Conservation (phyloP, 2,113 vertebrate species). For the Scortum barcoo region DNA sequence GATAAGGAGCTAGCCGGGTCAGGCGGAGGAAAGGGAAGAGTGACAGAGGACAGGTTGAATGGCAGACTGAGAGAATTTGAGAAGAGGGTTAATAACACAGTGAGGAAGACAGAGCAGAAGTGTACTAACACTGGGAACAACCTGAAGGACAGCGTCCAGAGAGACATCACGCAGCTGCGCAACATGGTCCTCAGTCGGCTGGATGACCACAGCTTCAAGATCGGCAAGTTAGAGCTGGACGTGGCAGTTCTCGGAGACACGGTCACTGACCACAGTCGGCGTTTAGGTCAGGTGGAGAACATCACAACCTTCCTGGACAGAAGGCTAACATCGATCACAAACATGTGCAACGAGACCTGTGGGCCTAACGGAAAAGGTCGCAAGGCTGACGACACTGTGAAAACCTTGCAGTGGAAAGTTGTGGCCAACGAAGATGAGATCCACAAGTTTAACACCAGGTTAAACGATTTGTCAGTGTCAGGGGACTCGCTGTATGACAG, state of each 20-base stretch:
- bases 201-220: slow-evolving; percentile 79
- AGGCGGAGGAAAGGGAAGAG: slow-evolving; percentile 63
- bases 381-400: slow-evolving; percentile 79
- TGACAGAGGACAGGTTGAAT: slow-evolving; percentile 83
- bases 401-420: slow-evolving; percentile 85
- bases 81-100: slow-evolving; percentile 86
- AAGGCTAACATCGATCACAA: slow-evolving; percentile 75
- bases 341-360: slow-evolving; percentile 86
- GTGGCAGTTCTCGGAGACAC: slow-evolving; percentile 79
- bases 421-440: slow-evolving; percentile 85
- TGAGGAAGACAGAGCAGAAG: slow-evolving; percentile 84
- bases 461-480: slow-evolving; percentile 84
- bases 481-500: slow-evolving; percentile 81
- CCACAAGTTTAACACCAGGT: slow-evolving; percentile 79
- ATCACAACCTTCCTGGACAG: slow-evolving; percentile 78
- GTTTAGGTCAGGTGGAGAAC: slow-evolving; percentile 77
- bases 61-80: slow-evolving; percentile 87
- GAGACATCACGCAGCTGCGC: slow-evolving; percentile 81
- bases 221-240: slow-evolving; percentile 83
- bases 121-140: slow-evolving; percentile 82
- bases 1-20: slow-evolving; percentile 81
- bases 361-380: slow-evolving; percentile 50
- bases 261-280: slow-evolving; percentile 76
- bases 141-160: slow-evolving; percentile 80
- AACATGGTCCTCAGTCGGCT: slow-evolving; percentile 77